These are phyloP conservation scores for Paramisgurnus dabryanus DNA, from an alignment of 2,113 vertebrate species.

Conservation along the genomic window DNA sequence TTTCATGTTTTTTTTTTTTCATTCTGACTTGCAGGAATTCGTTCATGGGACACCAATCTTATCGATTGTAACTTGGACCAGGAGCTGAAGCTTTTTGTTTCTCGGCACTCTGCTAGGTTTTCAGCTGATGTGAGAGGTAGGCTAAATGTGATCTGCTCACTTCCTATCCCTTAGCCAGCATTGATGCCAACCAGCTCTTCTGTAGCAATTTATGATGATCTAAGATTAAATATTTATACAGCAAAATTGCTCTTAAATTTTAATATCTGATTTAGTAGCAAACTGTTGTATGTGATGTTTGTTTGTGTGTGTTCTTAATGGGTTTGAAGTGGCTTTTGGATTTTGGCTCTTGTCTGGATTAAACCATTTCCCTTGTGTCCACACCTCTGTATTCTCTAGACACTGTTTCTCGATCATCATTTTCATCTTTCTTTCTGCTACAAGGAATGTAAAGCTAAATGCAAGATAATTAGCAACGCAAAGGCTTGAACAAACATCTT, in stretches of 20 bases:
- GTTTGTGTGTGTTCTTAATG: background rate
- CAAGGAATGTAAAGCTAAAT: background rate
- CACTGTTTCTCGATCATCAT: background rate
- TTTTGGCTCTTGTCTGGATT: conserved; percentile 20
- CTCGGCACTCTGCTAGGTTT: conserved; percentile 94
- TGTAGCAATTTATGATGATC: conserved; percentile 3
- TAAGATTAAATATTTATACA: conserved; percentile 24
- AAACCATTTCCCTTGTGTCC: conserved; percentile 13
- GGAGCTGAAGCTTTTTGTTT: conserved; percentile 97
- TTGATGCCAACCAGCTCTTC: background rate
- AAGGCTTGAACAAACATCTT: no score
- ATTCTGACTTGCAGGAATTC: conserved; percentile 81
- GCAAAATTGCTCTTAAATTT: no score
- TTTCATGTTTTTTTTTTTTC: conserved; percentile 25
- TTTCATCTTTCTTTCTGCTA: background rate
- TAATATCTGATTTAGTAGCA: background rate
- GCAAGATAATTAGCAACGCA: conserved; percentile 1
- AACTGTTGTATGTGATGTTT: background rate
- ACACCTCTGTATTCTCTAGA: conserved; percentile 16
- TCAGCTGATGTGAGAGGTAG: conserved; percentile 96
- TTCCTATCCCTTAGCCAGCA: background rate
- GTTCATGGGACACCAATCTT: conserved; percentile 95
- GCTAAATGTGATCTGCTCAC: conserved; percentile 42
- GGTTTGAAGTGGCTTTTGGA: conserved; percentile 14
- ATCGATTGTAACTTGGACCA: conserved; percentile 96